These are phyloP conservation scores for Bryconaethiops microstoma DNA, from an alignment of 2,797 vertebrate species.

Conservation along the genomic window DNA sequence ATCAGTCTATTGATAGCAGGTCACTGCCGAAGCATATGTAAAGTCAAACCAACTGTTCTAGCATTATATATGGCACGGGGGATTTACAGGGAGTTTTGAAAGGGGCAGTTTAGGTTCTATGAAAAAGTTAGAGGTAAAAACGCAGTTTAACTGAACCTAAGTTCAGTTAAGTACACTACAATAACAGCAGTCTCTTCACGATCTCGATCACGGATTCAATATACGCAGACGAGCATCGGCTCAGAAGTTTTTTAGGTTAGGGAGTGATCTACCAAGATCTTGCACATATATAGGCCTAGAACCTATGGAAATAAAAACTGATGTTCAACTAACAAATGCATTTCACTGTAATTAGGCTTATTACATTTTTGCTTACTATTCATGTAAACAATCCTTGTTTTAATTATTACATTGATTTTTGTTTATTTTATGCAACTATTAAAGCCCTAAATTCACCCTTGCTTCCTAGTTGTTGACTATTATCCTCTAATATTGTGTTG, in stretches of 20 bases:
- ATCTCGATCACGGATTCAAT: neutral
- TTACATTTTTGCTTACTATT: too few relatives aligned
- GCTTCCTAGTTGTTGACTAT: too few relatives aligned
- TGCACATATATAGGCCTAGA: neutral
- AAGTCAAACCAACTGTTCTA: slow-evolving; percentile 23
- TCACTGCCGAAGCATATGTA: slow-evolving; percentile 16
- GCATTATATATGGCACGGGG: slow-evolving; percentile 29
- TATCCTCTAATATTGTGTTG: too few relatives aligned
- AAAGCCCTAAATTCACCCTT: too few relatives aligned
- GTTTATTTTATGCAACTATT: too few relatives aligned
- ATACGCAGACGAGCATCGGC: neutral
- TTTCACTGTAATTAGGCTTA: too few relatives aligned
- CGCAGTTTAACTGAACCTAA: neutral
- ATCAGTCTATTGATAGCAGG: slow-evolving; percentile 17
- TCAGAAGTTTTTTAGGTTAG: neutral
- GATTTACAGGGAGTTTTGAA: slow-evolving; percentile 1
- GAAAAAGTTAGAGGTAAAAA: slow-evolving; percentile 20
- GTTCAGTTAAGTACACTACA: too few relatives aligned
- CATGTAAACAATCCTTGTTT: too few relatives aligned
- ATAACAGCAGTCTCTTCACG: neutral
- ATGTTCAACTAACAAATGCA: neutral
- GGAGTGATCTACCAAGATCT: neutral
- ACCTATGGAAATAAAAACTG: neutral
- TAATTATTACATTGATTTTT: too few relatives aligned
- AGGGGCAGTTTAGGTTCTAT: neutral